Conservation (phyloP, 2,113 vertebrate species). For the Azemiops feae region DNA sequence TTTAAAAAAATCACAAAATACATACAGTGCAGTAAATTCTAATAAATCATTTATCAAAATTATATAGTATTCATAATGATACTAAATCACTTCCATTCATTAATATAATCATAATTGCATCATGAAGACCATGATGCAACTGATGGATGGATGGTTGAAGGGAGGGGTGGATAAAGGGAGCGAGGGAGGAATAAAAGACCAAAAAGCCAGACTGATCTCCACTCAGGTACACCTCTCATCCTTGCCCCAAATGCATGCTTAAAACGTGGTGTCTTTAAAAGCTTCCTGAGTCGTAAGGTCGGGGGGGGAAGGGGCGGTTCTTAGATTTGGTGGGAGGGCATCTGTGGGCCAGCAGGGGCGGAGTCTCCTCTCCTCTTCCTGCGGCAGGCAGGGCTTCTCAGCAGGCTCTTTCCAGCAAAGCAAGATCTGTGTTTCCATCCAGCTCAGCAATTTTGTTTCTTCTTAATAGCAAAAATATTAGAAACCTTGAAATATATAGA, state of each 20-base stretch:
- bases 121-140: not conserved
- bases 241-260: not conserved
- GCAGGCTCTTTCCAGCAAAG: not conserved
- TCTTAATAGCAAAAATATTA: constrained; percentile 10
- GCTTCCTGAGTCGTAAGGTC: not conserved
- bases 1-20: not conserved
- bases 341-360: not conserved
- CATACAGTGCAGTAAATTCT: not conserved
- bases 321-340: not conserved
- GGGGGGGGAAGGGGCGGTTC: not conserved
- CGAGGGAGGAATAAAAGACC: not conserved
- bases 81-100: not conserved
- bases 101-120: not conserved
- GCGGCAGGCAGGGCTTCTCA: not conserved
- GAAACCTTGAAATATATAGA: constrained; percentile 1
- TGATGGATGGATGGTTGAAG: too few relatives aligned
- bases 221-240: not conserved
- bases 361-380: not conserved
- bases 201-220: not conserved
- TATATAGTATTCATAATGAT: not conserved
- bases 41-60: not conserved
- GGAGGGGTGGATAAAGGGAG: not conserved
- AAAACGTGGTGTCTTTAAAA: not conserved
- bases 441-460: not conserved
- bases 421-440: constrained; percentile 14